Percentiles rank a stretch among this genome's conserved stretches.
phyloP scores from a whole-genome alignment of 1,140 invertebrate species.

The Chrysoperla carnea region DNA sequence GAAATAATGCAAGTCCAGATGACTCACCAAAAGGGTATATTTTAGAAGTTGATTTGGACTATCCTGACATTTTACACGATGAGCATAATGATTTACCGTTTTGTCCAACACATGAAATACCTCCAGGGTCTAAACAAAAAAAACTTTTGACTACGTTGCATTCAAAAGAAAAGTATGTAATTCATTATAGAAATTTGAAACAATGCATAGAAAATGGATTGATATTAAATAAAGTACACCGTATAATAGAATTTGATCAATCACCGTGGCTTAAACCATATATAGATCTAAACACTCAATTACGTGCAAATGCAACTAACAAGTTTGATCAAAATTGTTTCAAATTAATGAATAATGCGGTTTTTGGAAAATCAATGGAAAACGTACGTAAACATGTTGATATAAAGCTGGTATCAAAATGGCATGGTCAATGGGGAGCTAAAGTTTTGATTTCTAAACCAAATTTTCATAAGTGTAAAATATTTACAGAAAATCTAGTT shows the following conservation, averaged over 20 bases:
- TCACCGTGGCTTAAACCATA: slow-evolving; percentile 24
- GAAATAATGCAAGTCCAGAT: no score
- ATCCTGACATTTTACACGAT: slow-evolving; percentile 22
- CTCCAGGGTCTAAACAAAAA: slow-evolving; percentile 4
- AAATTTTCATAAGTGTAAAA: slow-evolving; percentile 19
- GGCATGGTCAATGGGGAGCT: slow-evolving; percentile 16
- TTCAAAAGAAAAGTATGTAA: slow-evolving; percentile 23
- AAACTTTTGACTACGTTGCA: slow-evolving; percentile 18
- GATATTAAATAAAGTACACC: slow-evolving; percentile 26
- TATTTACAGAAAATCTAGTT: slow-evolving; percentile 19
- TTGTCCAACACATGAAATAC: slow-evolving; percentile 19
- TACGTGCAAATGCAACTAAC: slow-evolving; percentile 14
- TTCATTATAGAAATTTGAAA: slow-evolving; percentile 29
- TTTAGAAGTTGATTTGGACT: slow-evolving; percentile 21
- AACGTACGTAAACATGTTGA: slow-evolving; percentile 24
- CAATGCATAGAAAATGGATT: slow-evolving; percentile 26
- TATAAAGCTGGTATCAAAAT: slow-evolving; percentile 18
- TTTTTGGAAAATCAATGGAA: slow-evolving; percentile 29
- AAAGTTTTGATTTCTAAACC: slow-evolving; percentile 19
- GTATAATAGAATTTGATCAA: slow-evolving; percentile 31
- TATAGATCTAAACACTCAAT: slow-evolving; percentile 22
- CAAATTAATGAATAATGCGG: slow-evolving; percentile 23
- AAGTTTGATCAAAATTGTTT: slow-evolving; percentile 24
- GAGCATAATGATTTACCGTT: slow-evolving; percentile 27
- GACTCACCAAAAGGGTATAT: slow-evolving; percentile 24